A percentile compares a stretch with the other conserved stretches of the same genome.
These are phyloP conservation scores for Cyprinodon diabolis DNA, from an alignment of 2,797 vertebrate genomes.

Conservation along the genomic window DNA sequence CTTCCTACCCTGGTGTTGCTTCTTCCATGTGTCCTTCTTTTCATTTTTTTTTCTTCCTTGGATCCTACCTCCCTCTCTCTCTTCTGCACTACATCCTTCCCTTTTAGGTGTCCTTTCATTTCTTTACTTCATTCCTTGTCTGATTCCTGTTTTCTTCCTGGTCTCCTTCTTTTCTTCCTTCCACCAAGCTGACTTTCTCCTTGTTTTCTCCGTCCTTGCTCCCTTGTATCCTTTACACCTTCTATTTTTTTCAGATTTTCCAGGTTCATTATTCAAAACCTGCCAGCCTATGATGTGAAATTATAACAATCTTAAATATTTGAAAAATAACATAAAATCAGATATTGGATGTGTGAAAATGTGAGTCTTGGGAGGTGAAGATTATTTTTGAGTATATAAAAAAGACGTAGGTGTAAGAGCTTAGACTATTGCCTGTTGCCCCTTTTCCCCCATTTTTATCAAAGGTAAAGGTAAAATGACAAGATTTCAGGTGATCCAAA, in stretches of 20 bases:
- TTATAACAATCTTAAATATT: background rate
- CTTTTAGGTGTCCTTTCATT: conserved; percentile 5
- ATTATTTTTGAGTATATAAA: background rate
- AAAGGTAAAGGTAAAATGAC: background rate
- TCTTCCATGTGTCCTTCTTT: background rate
- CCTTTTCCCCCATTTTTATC: background rate
- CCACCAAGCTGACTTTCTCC: too few relatives aligned
- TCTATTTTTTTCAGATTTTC: background rate
- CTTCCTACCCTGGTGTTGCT: background rate
- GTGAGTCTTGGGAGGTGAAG: background rate
- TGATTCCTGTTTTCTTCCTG: background rate
- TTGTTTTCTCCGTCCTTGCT: background rate
- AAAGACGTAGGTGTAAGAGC: background rate
- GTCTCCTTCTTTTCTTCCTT: background rate
- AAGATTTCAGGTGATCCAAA: background rate
- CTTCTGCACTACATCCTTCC: background rate
- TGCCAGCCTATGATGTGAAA: background rate
- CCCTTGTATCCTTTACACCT: background rate
- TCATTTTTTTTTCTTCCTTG: background rate
- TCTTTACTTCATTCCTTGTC: background rate
- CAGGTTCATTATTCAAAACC: background rate
- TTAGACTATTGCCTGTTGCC: background rate
- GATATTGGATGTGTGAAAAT: background rate
- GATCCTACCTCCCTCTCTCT: background rate
- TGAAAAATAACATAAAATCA: background rate